A percentile compares a stretch with the other conserved stretches of the same genome.
Conservation (phyloP, 2,113 vertebrate species). For the Glaucomys volans region DNA sequence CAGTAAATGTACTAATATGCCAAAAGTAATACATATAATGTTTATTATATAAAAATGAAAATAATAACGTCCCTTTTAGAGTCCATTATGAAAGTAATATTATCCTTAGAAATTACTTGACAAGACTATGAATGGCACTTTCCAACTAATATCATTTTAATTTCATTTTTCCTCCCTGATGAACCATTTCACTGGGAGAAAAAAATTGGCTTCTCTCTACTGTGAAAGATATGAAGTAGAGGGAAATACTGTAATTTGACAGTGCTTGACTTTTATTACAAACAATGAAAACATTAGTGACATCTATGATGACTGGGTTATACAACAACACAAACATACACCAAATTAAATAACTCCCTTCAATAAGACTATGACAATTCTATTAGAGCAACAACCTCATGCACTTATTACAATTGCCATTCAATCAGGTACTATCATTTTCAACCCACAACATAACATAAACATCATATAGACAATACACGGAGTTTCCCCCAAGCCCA, state of each 20-base stretch:
- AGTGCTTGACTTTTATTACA: slow-evolving; percentile 35
- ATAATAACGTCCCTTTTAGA: not conserved
- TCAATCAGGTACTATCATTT: slow-evolving; percentile 24
- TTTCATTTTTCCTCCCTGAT: not conserved
- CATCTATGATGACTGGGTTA: slow-evolving; percentile 46
- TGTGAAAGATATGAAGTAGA: not conserved
- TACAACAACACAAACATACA: slow-evolving; percentile 43
- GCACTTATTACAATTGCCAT: slow-evolving; percentile 9
- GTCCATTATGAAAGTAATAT: not conserved
- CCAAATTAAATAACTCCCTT: slow-evolving; percentile 59
- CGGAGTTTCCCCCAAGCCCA: not conserved
- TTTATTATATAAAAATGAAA: not conserved
- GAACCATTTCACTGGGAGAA: slow-evolving; percentile 30
- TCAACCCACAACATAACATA: slow-evolving; percentile 45
- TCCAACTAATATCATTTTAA: slow-evolving; percentile 36
- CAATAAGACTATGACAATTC: slow-evolving; percentile 7
- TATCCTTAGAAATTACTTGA: slow-evolving; percentile 52
- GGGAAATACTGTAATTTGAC: slow-evolving; percentile 13
- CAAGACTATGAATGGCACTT: slow-evolving; percentile 47
- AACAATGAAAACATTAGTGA: slow-evolving; percentile 63
- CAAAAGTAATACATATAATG: not conserved
- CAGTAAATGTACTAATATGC: not conserved
- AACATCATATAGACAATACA: slow-evolving; percentile 47
- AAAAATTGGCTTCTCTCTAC: not conserved
- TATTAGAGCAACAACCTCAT: slow-evolving; percentile 12